Base-by-base conservation (phyloP, 2,797 vertebrate species). In the Denticeps clupeoides region DNA sequence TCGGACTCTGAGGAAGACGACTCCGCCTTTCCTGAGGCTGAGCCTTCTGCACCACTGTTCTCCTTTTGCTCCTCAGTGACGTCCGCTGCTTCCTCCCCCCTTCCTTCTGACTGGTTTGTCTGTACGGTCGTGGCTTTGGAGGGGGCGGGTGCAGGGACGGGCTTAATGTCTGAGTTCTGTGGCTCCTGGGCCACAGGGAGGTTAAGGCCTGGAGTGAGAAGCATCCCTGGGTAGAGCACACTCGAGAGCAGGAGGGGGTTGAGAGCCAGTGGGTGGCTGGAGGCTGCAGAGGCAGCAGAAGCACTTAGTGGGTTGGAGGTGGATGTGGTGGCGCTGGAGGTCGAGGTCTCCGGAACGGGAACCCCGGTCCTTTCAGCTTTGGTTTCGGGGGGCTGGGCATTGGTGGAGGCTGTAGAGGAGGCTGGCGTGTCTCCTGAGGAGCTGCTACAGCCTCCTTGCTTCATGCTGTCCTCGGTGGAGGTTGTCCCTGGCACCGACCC, bases 161-260 rank as follows among this genome's bases (percentile, higher is more conserved):
- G 71, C 28, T 90, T 84, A 76, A 69, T 82, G 78, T 82, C 87
- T 76, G 84, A 83, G 78, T 71, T 85, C 82, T 91, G 90, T 57
- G 80, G 85, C 82, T 89, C 88, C 75, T 87, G 68, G 78, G 89
- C 71, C 82, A 85, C 83, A 73, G 91, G 89, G 79, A 92, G 87
- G 87, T 97, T 97, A 97, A 99, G 95, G 93, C 95, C 89, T 93
- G 93, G 90, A 85, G 90, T 93, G 87, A 97, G 91, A 80, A 97
- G 91, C 92, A 96, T 96, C 89, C 95, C 93, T 92, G 95, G 95
- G 77, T 97, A 97, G 80, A 97, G 85, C 87, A 97, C 92, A 79
- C 91, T 91, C 76, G 93, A 93, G 64, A 97, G 85, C 70, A 97
- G 84, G 64, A 99, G 83, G 58, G 95, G 93, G 87, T 96, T 97